phyloP scores from a whole-genome alignment of 2,797 vertebrate species.

The Sylvia borin region DNA sequence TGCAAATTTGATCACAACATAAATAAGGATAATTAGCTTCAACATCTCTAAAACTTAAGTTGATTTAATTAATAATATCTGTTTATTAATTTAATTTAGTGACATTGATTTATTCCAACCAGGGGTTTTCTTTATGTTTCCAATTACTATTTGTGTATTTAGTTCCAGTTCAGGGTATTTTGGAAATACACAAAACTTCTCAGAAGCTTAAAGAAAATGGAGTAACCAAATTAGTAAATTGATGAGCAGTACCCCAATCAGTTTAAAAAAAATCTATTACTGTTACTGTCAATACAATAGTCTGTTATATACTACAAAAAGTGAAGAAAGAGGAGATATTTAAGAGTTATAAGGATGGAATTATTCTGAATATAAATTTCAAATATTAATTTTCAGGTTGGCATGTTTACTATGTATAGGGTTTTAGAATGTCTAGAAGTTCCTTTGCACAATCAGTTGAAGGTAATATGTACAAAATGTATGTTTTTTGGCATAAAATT shows the following conservation, averaged over 20 bases:
- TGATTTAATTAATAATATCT: neutral
- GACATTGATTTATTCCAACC: neutral
- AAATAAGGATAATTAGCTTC: neutral
- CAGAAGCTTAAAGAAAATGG: neutral
- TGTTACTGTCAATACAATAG: neutral
- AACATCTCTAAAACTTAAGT: neutral
- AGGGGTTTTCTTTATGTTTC: neutral
- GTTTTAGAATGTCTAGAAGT: neutral
- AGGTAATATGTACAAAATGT: neutral
- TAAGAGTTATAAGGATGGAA: neutral
- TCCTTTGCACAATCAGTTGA: neutral
- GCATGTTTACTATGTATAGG: neutral
- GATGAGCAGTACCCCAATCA: neutral
- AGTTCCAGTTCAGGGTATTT: neutral
- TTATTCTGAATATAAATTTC: neutral
- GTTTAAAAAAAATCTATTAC: neutral
- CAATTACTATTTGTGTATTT: neutral
- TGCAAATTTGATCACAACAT: neutral
- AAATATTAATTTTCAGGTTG: neutral
- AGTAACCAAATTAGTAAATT: neutral
- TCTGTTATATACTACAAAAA: neutral
- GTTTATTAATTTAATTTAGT: neutral
- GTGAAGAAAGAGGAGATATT: neutral
- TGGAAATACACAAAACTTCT: neutral
- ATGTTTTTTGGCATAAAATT: neutral